phyloP scores from a whole-genome alignment of 2,797 vertebrate species.

The Hyperoplus lanceolatus region DNA sequence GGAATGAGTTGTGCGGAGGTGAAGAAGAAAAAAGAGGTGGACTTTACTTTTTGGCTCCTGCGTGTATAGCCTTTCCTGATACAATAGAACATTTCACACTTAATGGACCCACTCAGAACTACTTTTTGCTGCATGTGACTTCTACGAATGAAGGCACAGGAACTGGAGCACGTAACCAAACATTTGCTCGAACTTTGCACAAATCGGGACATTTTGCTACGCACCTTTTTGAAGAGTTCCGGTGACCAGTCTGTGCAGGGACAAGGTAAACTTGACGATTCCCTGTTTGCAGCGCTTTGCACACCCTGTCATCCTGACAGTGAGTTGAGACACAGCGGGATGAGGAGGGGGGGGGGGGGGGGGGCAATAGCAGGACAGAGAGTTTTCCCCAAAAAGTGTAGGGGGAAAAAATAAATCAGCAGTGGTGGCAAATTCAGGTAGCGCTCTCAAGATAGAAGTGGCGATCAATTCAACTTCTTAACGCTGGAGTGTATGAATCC shows the following conservation, averaged over 20 bases:
- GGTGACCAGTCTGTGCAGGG: slow-evolving; percentile 91
- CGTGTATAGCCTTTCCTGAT: slow-evolving; percentile 2
- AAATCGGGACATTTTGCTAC: slow-evolving; percentile 20
- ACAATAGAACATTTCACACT: neutral
- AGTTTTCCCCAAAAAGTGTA: slow-evolving; percentile 13
- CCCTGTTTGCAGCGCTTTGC: slow-evolving; percentile 92
- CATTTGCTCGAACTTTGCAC: too few relatives aligned
- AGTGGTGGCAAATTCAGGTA: slow-evolving; percentile 11
- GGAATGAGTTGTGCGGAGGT: slow-evolving; percentile 23
- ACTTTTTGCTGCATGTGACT: neutral
- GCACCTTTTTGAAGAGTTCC: slow-evolving; percentile 95
- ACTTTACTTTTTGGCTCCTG: slow-evolving; percentile 36
- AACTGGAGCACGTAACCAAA: neutral
- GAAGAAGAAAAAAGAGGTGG: slow-evolving; percentile 36
- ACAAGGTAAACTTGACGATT: slow-evolving; percentile 90
- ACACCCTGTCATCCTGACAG: slow-evolving; percentile 89
- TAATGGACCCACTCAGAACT: neutral
- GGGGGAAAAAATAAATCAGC: slow-evolving; percentile 1
- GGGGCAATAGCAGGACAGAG: slow-evolving; percentile 28
- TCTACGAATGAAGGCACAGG: neutral
- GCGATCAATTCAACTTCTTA: slow-evolving; percentile 44
- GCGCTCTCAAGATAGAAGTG: slow-evolving; percentile 12
- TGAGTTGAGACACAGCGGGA: slow-evolving; percentile 53
- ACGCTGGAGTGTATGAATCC: slow-evolving; percentile 41
- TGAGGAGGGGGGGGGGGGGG: slow-evolving; percentile 26